A percentile compares a stretch with the other conserved stretches of the same genome.
phyloP scores from a whole-genome alignment of 2,113 vertebrate species.

The Alces alces region DNA sequence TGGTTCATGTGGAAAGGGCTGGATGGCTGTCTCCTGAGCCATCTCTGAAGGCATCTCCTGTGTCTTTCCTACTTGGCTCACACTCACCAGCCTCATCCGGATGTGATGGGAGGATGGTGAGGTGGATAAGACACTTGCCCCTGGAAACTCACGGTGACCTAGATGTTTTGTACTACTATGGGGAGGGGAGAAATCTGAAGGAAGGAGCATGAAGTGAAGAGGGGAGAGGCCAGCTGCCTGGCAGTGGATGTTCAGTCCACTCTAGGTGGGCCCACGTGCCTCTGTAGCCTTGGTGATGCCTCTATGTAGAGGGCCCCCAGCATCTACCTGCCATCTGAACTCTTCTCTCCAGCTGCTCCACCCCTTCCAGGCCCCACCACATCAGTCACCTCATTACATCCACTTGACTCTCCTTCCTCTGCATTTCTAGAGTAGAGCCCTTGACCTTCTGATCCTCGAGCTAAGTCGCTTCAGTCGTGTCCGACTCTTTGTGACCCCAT shows the following conservation, averaged over 20 bases:
- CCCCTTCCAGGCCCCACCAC: not conserved
- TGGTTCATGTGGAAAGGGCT: not conserved
- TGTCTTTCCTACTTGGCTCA: not conserved
- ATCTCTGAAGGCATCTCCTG: not conserved
- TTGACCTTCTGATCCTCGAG: not conserved
- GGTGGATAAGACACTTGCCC: not conserved
- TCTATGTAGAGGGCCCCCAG: not conserved
- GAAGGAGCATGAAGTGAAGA: not conserved
- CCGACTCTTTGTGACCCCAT: not conserved
- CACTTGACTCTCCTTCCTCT: not conserved
- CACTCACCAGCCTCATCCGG: not conserved
- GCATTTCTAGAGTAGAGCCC: not conserved
- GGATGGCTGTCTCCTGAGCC: not conserved
- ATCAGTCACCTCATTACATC: not conserved
- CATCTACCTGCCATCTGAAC: not conserved
- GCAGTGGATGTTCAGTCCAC: not conserved
- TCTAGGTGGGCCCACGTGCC: not conserved
- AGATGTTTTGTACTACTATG: not conserved
- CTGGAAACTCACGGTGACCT: not conserved
- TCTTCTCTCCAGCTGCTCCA: not conserved
- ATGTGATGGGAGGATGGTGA: no score
- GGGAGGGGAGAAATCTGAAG: not conserved
- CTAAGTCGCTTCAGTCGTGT: not conserved
- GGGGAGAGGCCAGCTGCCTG: not conserved
- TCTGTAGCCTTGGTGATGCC: not conserved